A percentile compares a stretch with the other conserved stretches of the same genome.
These are phyloP conservation scores for Rhynchotus rufescens DNA, from an alignment of 2,797 vertebrate species.

Conservation along the genomic window DNA sequence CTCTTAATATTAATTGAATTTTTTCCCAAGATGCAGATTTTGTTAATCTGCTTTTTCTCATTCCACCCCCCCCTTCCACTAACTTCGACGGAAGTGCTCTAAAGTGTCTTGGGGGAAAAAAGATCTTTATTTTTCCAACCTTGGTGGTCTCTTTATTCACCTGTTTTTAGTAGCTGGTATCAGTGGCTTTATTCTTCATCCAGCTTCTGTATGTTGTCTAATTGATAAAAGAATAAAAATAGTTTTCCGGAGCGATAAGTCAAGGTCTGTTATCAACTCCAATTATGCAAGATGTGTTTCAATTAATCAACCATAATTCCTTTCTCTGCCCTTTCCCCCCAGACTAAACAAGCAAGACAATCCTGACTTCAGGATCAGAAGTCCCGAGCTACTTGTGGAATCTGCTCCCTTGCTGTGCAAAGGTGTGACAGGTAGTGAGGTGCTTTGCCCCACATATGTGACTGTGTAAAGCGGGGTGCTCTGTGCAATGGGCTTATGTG, in stretches of 20 bases:
- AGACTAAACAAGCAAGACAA: neutral
- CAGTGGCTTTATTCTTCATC: neutral
- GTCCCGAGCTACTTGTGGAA: neutral
- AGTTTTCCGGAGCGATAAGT: conserved; percentile 29
- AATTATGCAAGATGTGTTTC: conserved; percentile 42
- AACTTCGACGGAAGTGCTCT: neutral
- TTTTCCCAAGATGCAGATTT: conserved; percentile 36
- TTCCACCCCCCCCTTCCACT: neutral
- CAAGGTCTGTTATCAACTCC: neutral
- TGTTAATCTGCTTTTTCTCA: conserved; percentile 45
- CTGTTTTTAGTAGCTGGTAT: neutral
- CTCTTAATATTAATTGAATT: conserved; percentile 61
- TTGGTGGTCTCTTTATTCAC: neutral
- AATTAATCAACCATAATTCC: conserved; percentile 32
- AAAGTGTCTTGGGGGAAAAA: neutral
- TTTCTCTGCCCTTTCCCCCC: neutral
- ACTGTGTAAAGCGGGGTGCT: neutral
- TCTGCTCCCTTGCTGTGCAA: neutral
- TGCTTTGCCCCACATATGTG: neutral
- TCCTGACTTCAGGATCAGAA: neutral
- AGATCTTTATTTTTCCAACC: neutral
- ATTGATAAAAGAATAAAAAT: conserved; percentile 15
- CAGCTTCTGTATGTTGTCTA: neutral
- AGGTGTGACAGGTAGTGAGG: neutral
- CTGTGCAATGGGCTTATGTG: neutral